Evolutionary conservation across 1,140 invertebrate genomes (phyloP).

Genomic region (Coelopa frigida): DNA sequence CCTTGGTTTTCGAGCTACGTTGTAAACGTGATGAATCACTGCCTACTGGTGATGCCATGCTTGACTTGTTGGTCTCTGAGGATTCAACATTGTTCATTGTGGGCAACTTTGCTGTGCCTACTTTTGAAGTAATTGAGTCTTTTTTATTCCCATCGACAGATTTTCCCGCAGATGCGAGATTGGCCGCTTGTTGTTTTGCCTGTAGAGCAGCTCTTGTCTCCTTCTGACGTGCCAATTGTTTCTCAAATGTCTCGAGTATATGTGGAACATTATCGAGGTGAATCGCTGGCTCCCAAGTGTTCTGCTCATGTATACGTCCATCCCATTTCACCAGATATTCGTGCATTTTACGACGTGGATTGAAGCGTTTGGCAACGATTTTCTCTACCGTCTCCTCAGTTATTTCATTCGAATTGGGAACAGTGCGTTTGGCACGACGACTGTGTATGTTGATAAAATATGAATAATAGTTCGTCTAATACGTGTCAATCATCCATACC

Average conservation of each 20-base stretch:
- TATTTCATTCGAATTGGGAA: constrained; percentile 31
- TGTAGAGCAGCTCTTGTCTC: constrained; percentile 53
- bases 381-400: constrained; percentile 56
- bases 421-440: constrained; percentile 35
- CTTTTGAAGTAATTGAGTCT: constrained; percentile 4
- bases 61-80: constrained; percentile 4
- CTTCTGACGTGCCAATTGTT: constrained; percentile 66
- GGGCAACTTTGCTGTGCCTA: neutral
- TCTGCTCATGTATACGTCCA: constrained; percentile 63
- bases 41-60: no score
- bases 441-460: no score
- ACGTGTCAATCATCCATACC: no score
- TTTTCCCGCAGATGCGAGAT: constrained; percentile 23
- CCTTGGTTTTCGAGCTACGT: constrained; percentile 70
- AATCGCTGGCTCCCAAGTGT: constrained; percentile 71
- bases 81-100: neutral
- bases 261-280: constrained; percentile 66
- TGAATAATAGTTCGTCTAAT: no score
- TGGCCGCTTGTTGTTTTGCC: constrained; percentile 37
- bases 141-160: constrained; percentile 26
- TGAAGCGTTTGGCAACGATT: constrained; percentile 72
- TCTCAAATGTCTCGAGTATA: constrained; percentile 70
- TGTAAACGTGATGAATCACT: constrained; percentile 53
- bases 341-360: constrained; percentile 64
- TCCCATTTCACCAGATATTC: constrained; percentile 81